These are phyloP conservation scores for Premnoplex brunnescens DNA, from an alignment of 2,797 vertebrate genomes.

Conservation along the genomic window DNA sequence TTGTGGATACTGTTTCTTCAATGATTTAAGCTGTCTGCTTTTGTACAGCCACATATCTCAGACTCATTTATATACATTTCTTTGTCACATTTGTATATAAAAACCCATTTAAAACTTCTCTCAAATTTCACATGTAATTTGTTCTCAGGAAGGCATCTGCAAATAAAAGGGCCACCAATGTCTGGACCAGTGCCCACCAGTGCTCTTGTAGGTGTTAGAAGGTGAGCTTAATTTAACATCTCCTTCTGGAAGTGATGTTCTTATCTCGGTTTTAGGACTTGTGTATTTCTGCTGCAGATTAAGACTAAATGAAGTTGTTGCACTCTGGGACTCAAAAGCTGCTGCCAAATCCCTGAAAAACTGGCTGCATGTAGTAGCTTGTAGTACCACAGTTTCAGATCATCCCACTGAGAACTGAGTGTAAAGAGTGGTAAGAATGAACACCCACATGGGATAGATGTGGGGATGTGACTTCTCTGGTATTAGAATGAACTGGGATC, in stretches of 20 bases:
- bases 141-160: neutral
- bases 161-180: neutral
- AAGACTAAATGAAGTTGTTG: neutral
- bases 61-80: neutral
- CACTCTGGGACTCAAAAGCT: neutral
- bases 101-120: neutral
- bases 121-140: neutral
- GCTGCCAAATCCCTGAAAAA: neutral
- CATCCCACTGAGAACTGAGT: neutral
- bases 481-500: neutral
- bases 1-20: neutral
- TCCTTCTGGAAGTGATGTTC: neutral
- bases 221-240: neutral
- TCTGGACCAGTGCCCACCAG: neutral
- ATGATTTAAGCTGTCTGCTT: neutral
- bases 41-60: neutral
- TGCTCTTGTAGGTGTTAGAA: neutral
- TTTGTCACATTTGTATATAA: neutral
- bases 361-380: neutral
- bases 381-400: neutral
- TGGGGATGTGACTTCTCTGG: neutral
- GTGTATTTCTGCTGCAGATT: neutral
- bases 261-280: neutral
- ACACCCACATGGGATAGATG: neutral
- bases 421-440: neutral